These are phyloP conservation scores for Synanthedon myopaeformis DNA, from an alignment of 2,888 invertebrate species.

Conservation along the genomic window DNA sequence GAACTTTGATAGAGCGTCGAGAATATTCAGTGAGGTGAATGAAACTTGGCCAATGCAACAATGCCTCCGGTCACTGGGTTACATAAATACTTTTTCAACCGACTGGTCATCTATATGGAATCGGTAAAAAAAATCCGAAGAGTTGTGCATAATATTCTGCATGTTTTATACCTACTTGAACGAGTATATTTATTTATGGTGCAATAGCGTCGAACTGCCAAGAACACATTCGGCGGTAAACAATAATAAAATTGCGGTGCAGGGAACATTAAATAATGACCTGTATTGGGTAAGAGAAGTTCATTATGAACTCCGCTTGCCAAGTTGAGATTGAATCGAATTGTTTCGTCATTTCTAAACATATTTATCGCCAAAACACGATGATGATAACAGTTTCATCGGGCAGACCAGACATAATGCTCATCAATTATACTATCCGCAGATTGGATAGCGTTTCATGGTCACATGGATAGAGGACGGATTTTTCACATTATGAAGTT, in stretches of 20 bases:
- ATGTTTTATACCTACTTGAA: too few relatives aligned
- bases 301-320: conserved; percentile 36
- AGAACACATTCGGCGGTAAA: not conserved
- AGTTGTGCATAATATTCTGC: too few relatives aligned
- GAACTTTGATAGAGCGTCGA: conserved; percentile 1
- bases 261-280: conserved; percentile 30
- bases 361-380: not conserved
- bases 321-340: conserved; percentile 15
- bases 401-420: too few relatives aligned
- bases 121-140: too few relatives aligned
- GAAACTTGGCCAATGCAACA: conserved; percentile 23
- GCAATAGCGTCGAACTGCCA: not conserved
- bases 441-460: too few relatives aligned
- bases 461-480: too few relatives aligned
- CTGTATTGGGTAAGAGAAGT: conserved; percentile 20
- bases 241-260: conserved; percentile 5
- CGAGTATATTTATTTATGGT: not conserved
- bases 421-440: too few relatives aligned
- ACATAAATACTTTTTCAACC: too few relatives aligned
- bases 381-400: too few relatives aligned
- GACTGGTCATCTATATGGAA: too few relatives aligned
- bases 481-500: too few relatives aligned
- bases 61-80: conserved; percentile 12
- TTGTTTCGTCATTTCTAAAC: not conserved
- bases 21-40: conserved; percentile 22